Evolutionary conservation across 2,888 invertebrate species (phyloP).

Genomic region (Torymus aiolomorphi): DNA sequence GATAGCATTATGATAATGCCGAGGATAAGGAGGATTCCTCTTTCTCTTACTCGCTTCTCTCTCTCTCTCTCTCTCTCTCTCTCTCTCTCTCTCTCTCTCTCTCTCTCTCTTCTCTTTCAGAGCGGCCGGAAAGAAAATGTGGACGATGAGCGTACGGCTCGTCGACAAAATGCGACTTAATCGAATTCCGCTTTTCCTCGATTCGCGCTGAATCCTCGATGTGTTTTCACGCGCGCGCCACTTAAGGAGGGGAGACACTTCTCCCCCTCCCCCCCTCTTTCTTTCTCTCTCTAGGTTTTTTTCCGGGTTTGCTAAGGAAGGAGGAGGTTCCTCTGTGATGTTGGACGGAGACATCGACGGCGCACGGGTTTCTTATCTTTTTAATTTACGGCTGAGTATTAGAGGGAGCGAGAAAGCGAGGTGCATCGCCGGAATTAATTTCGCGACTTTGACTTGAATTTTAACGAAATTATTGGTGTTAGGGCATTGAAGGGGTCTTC

Average conservation of each 20-base stretch:
- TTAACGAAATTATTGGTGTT: slow-evolving; percentile 3
- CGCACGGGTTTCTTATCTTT: slow-evolving; percentile 21
- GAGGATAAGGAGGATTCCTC: slow-evolving; percentile 69
- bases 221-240: slow-evolving; percentile 35
- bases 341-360: not conserved
- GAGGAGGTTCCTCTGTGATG: not conserved
- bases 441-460: slow-evolving; percentile 17
- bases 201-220: slow-evolving; percentile 51
- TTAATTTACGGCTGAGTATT: slow-evolving; percentile 29
- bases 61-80: no score
- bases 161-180: slow-evolving; percentile 43
- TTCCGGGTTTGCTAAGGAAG: not conserved
- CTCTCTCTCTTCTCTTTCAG: slow-evolving; percentile 10
- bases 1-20: slow-evolving; percentile 73
- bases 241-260: not conserved
- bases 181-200: slow-evolving; percentile 60
- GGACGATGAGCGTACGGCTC: slow-evolving; percentile 64
- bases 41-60: no score
- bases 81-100: no score
- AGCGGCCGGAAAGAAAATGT: slow-evolving; percentile 62
- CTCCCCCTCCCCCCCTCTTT: not conserved
- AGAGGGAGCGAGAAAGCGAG: not conserved
- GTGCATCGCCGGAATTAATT: slow-evolving; percentile 17
- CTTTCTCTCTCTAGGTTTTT: no score
- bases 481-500: no score